A percentile compares a stretch with the other conserved stretches of the same genome.
Evolutionary conservation across 2,113 vertebrate species (phyloP).

Genomic region (Merops nubicus): DNA sequence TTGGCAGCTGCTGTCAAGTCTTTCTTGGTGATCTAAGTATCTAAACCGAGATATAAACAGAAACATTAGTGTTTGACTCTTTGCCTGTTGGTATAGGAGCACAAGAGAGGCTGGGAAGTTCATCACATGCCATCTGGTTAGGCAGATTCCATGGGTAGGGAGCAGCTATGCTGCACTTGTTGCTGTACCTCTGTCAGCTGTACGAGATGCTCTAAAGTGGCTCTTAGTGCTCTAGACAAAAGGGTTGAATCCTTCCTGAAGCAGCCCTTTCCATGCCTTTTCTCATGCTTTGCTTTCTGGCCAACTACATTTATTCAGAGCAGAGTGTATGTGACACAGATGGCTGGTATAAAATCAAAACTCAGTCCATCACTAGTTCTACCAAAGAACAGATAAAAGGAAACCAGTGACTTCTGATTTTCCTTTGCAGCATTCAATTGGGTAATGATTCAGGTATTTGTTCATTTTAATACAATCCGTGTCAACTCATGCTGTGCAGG

Average conservation of each 20-base stretch:
- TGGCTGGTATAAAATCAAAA: not conserved
- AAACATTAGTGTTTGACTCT: not conserved
- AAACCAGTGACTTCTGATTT: not conserved
- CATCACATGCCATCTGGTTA: not conserved
- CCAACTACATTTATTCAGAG: not conserved
- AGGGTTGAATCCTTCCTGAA: not conserved
- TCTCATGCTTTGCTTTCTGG: not conserved
- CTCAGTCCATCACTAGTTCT: not conserved
- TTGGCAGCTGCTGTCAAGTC: not conserved
- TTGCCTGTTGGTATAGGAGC: not conserved
- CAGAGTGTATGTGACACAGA: not conserved
- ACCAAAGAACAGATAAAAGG: not conserved
- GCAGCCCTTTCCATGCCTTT: not conserved
- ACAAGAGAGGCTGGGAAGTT: not conserved
- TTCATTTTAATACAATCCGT: not conserved
- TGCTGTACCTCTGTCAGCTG: not conserved
- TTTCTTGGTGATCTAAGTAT: not conserved
- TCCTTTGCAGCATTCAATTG: not conserved
- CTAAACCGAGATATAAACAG: not conserved
- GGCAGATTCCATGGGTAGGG: not conserved
- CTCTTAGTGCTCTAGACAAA: not conserved
- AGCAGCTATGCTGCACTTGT: not conserved
- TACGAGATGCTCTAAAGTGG: rapidly evolving
- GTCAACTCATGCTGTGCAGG: not conserved
- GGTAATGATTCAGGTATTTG: not conserved